Evolutionary conservation across 1,140 invertebrate genomes (phyloP).

Genomic region (Caenorhabditis tropicalis): DNA sequence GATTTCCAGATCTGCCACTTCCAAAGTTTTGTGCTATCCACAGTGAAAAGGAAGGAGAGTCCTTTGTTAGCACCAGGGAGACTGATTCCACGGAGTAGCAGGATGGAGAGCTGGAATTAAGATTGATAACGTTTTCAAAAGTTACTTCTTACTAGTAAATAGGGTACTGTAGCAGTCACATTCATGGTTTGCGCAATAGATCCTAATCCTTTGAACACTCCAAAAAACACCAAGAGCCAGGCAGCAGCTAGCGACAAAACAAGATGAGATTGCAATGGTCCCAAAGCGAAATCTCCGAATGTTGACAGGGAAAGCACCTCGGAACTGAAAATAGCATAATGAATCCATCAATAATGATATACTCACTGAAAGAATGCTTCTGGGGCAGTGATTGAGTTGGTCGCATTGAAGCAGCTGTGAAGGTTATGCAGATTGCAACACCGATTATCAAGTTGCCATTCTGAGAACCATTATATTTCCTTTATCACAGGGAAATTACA

Average conservation of each 20-base stretch:
- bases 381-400: slow-evolving; percentile 62
- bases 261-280: slow-evolving; percentile 59
- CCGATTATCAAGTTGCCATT: slow-evolving; percentile 63
- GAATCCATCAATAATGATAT: too few species aligned
- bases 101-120: slow-evolving; percentile 64
- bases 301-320: slow-evolving; percentile 67
- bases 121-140: slow-evolving; percentile 47
- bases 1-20: slow-evolving; percentile 66
- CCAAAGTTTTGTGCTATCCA: slow-evolving; percentile 64
- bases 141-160: slow-evolving; percentile 50
- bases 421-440: slow-evolving; percentile 64
- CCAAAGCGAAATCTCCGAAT: slow-evolving; percentile 55
- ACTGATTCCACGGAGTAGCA: slow-evolving; percentile 65
- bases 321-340: slow-evolving; percentile 56
- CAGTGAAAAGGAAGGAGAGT: slow-evolving; percentile 58
- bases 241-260: slow-evolving; percentile 63
- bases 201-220: slow-evolving; percentile 69
- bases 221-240: slow-evolving; percentile 70
- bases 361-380: slow-evolving; percentile 70
- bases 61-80: slow-evolving; percentile 63
- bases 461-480: slow-evolving; percentile 15
- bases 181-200: slow-evolving; percentile 70
- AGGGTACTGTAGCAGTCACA: slow-evolving; percentile 62
- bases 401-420: slow-evolving; percentile 56
- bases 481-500: background rate